phyloP scores from a whole-genome alignment of 2,797 vertebrate species.

The Numenius phaeopus region DNA sequence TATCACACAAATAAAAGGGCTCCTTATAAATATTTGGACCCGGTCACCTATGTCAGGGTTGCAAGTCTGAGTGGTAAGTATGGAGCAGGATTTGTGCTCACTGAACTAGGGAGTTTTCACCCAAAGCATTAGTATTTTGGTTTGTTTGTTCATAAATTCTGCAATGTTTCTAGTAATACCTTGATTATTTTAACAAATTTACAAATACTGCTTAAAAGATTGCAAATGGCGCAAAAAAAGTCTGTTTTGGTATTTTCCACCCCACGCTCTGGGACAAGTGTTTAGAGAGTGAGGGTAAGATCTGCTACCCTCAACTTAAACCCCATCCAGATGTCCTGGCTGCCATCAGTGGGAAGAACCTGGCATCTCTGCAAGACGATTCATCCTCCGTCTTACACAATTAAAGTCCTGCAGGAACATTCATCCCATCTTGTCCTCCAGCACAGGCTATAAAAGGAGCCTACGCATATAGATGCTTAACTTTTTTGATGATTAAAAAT shows the following conservation, averaged over 20 bases:
- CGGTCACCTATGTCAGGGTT: background rate
- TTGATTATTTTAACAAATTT: background rate
- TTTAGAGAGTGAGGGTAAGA: background rate
- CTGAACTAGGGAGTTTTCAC: background rate
- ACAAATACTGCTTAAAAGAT: background rate
- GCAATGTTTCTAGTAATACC: background rate
- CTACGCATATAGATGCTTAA: background rate
- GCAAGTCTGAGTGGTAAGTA: background rate
- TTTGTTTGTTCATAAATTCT: background rate
- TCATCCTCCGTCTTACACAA: background rate
- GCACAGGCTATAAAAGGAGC: background rate
- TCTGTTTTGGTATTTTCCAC: background rate
- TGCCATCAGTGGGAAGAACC: background rate
- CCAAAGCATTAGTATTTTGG: background rate
- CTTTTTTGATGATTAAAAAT: slow-evolving; percentile 10
- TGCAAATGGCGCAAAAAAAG: background rate
- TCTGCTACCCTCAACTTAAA: background rate
- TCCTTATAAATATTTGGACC: background rate
- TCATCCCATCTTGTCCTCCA: background rate
- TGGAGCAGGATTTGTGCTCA: background rate
- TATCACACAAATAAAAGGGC: background rate
- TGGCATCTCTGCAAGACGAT: background rate
- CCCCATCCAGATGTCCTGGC: background rate
- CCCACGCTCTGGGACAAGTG: background rate
- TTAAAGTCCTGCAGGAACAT: background rate